Percentiles rank a stretch among this genome's conserved stretches.
These are phyloP conservation scores for Macrotus californicus DNA, from an alignment of 2,113 vertebrate genomes.

Conservation along the genomic window DNA sequence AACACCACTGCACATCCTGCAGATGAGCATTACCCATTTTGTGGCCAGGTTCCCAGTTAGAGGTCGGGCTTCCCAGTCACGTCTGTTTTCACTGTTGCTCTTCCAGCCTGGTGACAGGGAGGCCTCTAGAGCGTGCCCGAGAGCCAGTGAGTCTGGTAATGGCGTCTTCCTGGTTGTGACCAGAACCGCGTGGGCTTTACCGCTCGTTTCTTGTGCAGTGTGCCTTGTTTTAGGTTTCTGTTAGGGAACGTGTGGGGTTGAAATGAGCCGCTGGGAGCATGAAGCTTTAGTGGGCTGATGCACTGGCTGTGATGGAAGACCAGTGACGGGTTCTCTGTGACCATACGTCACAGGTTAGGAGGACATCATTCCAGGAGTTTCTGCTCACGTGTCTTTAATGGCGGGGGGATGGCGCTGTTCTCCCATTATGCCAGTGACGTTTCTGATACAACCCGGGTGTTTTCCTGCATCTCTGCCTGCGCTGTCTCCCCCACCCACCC, in stretches of 20 bases:
- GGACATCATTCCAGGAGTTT: neutral
- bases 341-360: neutral
- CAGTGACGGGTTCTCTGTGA: neutral
- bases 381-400: neutral
- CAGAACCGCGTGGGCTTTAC: neutral
- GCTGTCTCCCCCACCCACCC: neutral
- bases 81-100: neutral
- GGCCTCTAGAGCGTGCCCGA: neutral
- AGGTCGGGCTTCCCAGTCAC: neutral
- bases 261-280: neutral
- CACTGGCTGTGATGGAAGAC: neutral
- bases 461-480: constrained; percentile 6
- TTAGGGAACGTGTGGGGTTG: neutral
- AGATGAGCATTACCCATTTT: neutral
- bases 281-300: neutral
- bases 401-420: neutral
- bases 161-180: neutral
- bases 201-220: neutral
- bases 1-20: neutral
- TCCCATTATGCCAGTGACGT: neutral
- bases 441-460: neutral
- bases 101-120: neutral
- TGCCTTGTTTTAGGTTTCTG: neutral
- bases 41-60: neutral
- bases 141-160: neutral